phyloP scores from a whole-genome alignment of 2,113 vertebrate genomes.

The Scortum barcoo region DNA sequence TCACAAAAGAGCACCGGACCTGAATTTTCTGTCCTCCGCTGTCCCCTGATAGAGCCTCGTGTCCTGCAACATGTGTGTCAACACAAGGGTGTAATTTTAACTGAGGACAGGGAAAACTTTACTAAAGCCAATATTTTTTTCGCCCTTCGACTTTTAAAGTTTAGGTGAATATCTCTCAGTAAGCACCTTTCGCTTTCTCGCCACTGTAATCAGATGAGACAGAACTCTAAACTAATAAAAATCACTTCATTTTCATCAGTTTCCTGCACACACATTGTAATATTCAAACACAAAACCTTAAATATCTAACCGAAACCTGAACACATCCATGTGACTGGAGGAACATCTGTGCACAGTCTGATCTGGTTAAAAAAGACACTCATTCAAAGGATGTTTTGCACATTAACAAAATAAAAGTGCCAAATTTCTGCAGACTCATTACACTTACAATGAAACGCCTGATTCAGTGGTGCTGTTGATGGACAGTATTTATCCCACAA shows the following conservation, averaged over 20 bases:
- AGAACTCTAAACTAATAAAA: background rate
- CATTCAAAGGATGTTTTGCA: background rate
- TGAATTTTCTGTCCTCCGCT: background rate
- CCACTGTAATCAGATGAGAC: background rate
- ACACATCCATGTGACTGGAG: background rate
- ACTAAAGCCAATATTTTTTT: too few species aligned
- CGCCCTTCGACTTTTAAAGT: background rate
- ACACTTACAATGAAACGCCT: background rate
- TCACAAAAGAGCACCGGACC: background rate
- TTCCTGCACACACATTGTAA: background rate
- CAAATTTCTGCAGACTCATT: too few species aligned
- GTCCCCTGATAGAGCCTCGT: background rate
- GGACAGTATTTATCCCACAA: background rate
- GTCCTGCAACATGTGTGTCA: slow-evolving; percentile 11
- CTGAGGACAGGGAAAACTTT: background rate
- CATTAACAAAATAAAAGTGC: too few species aligned
- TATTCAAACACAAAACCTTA: background rate
- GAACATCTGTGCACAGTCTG: background rate
- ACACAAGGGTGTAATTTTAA: background rate
- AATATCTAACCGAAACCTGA: background rate
- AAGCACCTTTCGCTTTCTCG: background rate
- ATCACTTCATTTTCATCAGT: background rate
- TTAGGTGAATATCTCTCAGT: background rate
- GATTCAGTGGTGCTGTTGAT: background rate
- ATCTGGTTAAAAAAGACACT: background rate